phyloP scores from a whole-genome alignment of 1,140 invertebrate species.

The Thaumetopoea pityocampa region DNA sequence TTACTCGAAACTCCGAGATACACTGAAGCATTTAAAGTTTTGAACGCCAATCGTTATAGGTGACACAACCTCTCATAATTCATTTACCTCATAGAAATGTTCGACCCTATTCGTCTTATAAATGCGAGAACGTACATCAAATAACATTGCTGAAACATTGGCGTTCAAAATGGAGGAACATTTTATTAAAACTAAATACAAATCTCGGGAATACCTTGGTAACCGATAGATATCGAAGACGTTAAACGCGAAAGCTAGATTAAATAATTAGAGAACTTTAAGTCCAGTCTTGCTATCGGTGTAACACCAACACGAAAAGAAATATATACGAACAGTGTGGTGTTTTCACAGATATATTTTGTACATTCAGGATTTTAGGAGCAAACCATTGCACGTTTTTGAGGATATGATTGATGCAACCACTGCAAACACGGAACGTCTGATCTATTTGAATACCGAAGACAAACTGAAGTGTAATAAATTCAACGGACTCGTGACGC shows the following conservation, averaged over 20 bases:
- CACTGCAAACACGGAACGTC: background rate
- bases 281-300: constrained; percentile 57
- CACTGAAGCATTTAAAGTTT: constrained; percentile 33
- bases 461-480: too few species aligned
- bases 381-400: constrained; percentile 25
- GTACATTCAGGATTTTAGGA: constrained; percentile 70
- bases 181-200: constrained; percentile 16
- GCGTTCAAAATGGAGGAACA: constrained; percentile 15
- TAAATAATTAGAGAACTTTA: constrained; percentile 41
- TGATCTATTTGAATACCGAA: background rate
- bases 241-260: constrained; percentile 17
- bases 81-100: too few species aligned
- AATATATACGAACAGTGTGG: constrained; percentile 46
- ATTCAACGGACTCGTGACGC: too few species aligned
- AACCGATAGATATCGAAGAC: constrained; percentile 12
- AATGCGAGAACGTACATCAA: background rate
- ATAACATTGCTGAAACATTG: background rate
- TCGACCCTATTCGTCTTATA: too few species aligned
- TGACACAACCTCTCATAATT: background rate
- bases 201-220: constrained; percentile 11
- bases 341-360: constrained; percentile 42
- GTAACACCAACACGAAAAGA: constrained; percentile 30
- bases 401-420: constrained; percentile 5
- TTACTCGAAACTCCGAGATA: constrained; percentile 37
- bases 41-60: background rate